Percentiles rank a stretch among this genome's conserved stretches.
These are phyloP conservation scores for Labroides dimidiatus DNA, from an alignment of 2,797 vertebrate species.

Conservation along the genomic window DNA sequence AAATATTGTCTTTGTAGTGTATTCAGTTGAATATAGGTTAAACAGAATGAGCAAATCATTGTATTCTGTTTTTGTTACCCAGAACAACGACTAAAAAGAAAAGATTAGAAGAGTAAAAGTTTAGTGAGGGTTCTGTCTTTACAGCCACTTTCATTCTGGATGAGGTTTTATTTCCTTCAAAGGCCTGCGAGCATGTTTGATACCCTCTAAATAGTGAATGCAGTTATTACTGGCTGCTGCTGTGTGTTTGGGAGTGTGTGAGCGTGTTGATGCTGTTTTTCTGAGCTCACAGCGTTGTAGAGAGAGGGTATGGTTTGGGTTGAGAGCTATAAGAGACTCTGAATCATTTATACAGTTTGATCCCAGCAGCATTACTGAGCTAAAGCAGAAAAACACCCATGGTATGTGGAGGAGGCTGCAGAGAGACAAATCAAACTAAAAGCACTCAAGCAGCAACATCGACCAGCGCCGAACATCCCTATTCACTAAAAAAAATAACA, in stretches of 20 bases:
- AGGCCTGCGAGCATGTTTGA: conserved; percentile 18
- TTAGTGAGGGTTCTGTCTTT: conserved; percentile 1
- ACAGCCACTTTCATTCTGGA: conserved; percentile 5
- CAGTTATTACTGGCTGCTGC: conserved; percentile 35
- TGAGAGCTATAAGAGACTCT: conserved; percentile 53
- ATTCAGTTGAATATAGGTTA: too few relatives aligned
- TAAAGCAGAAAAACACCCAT: conserved; percentile 41
- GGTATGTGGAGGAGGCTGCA: conserved; percentile 21
- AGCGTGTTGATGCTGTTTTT: conserved; percentile 31
- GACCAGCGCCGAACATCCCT: conserved; percentile 2
- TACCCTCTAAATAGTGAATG: conserved; percentile 44
- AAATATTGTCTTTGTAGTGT: too few relatives aligned
- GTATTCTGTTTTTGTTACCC: too few relatives aligned
- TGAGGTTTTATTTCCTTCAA: conserved; percentile 11
- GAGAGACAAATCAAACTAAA: conserved; percentile 38
- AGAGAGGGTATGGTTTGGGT: conserved; percentile 40
- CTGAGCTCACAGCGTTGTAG: conserved; percentile 28
- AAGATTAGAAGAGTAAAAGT: neutral
- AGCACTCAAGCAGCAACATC: conserved; percentile 16
- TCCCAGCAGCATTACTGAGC: conserved; percentile 39
- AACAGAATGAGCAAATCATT: too few relatives aligned
- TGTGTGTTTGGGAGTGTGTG: conserved; percentile 27
- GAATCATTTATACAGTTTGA: conserved; percentile 69
- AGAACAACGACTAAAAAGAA: conserved; percentile 2
- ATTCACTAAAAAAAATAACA: conserved; percentile 1